Evolutionary conservation across 2,888 invertebrate genomes (phyloP), one percentile per base, ranked within the genome.

Genomic region (Seira sanloemensis): DNA sequence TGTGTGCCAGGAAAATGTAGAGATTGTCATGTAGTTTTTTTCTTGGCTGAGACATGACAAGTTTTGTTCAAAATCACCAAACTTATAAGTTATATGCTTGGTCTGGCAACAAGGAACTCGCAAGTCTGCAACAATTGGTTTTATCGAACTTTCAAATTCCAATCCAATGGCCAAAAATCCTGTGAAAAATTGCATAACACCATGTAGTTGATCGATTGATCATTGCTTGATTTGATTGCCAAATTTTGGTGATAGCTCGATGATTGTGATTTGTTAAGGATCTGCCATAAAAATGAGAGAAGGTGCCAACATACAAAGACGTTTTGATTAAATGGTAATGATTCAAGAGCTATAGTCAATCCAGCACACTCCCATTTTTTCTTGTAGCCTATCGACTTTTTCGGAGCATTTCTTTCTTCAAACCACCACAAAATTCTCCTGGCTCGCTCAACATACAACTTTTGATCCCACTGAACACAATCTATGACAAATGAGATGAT

Each of bases 31-130:
- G 58, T 58, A 58, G 18, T 18, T 58, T 37, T 37, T 37, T n/a
- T 58, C 18, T 58, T 58, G 58, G 58, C n/a, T 58, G 58, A 58
- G 7, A 58, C 58, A 58, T 58, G 58, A 58, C 58, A 58, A 58
- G 58, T 58, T 58, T n/a, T 58, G 37, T 12, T 37, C 37, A 12
- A 37, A 37, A 37, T n/a, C 5, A 37, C 37, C 37, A 7, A 37
- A 37, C 5, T 37, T 12, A n/a, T n/a, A n/a, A 37, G 12, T 12
- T 37, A 7, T 37, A 37, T 37, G 5, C 37, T 37, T 37, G 37
- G 12, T 37, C 37, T 37, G 4, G 37, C 12, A n/a, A n/a, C n/a
- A n/a, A n/a, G n/a, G n/a, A n/a, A n/a, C n/a, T n/a, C n/a, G n/a
- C n/a, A n/a, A n/a, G n/a, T n/a, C n/a, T n/a, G n/a, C 5, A 12